Conservation (phyloP, 2,797 vertebrate genomes). For the Myotis daubentonii region DNA sequence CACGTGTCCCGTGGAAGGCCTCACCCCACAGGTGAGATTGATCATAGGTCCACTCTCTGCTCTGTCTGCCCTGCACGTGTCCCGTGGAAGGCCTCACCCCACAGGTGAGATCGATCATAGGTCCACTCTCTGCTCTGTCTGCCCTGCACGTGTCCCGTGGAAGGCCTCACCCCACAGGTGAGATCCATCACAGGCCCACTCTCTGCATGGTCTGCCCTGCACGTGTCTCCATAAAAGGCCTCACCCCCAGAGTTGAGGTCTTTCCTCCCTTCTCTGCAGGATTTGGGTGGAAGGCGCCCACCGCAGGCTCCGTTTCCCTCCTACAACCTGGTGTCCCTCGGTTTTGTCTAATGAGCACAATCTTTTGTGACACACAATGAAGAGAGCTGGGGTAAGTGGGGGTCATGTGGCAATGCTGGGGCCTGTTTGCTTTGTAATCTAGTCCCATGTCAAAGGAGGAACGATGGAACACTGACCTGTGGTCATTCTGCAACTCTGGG, state of each 20-base stretch:
- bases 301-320: accelerated
- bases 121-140: accelerated
- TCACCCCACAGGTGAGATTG: not conserved
- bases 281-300: accelerated
- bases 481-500: not conserved
- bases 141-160: not conserved
- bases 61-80: accelerated
- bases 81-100: not conserved
- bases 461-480: not conserved
- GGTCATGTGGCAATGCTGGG: accelerated
- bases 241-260: not conserved
- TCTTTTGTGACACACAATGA: not conserved
- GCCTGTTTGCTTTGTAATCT: no score
- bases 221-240: not conserved
- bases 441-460: not conserved
- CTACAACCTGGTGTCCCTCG: not conserved
- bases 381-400: not conserved
- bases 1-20: not conserved
- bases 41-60: accelerated
- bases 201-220: not conserved
- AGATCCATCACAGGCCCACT: not conserved
- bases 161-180: not conserved
- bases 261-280: not conserved
- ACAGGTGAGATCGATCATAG: not conserved
- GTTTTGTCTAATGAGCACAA: not conserved